A percentile compares a stretch with the other conserved stretches of the same genome.
These are phyloP conservation scores for Panthera uncia DNA, from an alignment of 2,113 vertebrate genomes.

Conservation along the genomic window DNA sequence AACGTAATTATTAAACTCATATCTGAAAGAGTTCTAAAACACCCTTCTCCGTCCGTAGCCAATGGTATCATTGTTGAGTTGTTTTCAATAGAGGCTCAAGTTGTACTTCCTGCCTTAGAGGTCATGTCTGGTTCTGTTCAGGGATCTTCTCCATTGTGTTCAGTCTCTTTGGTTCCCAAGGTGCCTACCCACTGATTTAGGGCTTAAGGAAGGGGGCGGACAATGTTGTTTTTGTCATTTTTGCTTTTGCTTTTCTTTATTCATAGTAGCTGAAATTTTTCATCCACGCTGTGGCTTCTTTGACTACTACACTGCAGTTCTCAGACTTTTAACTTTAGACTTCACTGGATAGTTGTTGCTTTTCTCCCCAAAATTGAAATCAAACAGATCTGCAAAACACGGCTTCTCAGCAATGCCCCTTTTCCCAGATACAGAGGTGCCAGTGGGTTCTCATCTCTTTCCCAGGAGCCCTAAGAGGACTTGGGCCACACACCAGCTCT, in stretches of 20 bases:
- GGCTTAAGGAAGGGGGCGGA: not conserved
- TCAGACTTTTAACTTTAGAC: constrained; percentile 31
- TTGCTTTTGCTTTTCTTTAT: not conserved
- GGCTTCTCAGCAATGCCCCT: not conserved
- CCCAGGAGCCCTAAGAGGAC: not conserved
- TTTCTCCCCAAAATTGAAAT: constrained; percentile 4
- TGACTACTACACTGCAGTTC: not conserved
- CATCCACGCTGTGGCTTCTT: constrained; percentile 1
- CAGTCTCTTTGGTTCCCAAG: not conserved
- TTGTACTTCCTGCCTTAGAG: not conserved
- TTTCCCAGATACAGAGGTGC: not conserved
- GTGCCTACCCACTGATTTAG: not conserved
- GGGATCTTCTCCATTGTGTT: not conserved
- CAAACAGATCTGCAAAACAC: constrained; percentile 1
- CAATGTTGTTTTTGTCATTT: not conserved
- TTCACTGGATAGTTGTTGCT: not conserved
- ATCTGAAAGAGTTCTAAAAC: not conserved
- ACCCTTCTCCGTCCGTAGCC: not conserved
- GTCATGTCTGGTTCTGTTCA: not conserved
- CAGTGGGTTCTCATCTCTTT: not conserved
- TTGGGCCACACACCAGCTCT: not conserved
- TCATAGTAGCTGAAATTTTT: not conserved
- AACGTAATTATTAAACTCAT: not conserved
- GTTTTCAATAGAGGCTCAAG: not conserved
- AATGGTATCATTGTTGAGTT: not conserved